phyloP scores from a whole-genome alignment of 2,888 invertebrate species.

The Scrobipalpa costella region DNA sequence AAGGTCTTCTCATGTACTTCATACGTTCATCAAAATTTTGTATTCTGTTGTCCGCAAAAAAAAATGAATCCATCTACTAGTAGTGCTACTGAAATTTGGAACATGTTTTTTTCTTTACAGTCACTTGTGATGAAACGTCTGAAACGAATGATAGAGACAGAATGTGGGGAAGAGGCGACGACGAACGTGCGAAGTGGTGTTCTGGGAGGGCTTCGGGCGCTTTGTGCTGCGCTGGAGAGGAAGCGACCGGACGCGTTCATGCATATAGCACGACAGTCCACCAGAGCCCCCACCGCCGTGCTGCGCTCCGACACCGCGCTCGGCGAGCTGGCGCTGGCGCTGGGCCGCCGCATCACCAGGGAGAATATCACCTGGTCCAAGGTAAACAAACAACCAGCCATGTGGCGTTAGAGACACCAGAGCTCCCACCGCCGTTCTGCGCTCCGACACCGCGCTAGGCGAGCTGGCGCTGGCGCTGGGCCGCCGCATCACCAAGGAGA shows the following conservation, averaged over 20 bases:
- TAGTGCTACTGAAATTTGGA: too few relatives aligned
- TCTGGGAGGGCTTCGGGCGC: constrained; percentile 66
- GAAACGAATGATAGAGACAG: constrained; percentile 76
- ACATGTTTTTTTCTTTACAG: constrained; percentile 41
- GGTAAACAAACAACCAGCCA: constrained; percentile 74
- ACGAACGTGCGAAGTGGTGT: constrained; percentile 73
- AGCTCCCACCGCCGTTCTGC: constrained; percentile 81
- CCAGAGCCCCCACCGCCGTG: constrained; percentile 81
- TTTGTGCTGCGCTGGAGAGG: constrained; percentile 88
- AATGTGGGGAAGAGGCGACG: constrained; percentile 76
- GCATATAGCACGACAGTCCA: constrained; percentile 87
- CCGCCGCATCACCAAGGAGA: constrained; percentile 85
- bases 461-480: constrained; percentile 86
- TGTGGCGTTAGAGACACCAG: constrained; percentile 62
- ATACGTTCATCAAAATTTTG: too few relatives aligned
- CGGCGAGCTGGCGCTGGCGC: constrained; percentile 83
- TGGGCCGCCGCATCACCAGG: constrained; percentile 86
- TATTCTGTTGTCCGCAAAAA: too few relatives aligned
- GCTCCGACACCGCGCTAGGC: constrained; percentile 82
- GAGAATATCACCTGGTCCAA: constrained; percentile 90
- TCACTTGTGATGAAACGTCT: constrained; percentile 73
- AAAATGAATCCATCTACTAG: too few relatives aligned
- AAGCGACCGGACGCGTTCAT: constrained; percentile 88
- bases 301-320: constrained; percentile 82
- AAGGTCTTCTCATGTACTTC: too few relatives aligned